Percentiles rank a stretch among this genome's conserved stretches.
phyloP scores from a whole-genome alignment of 2,113 vertebrate species.

The Stictonetta naevosa region DNA sequence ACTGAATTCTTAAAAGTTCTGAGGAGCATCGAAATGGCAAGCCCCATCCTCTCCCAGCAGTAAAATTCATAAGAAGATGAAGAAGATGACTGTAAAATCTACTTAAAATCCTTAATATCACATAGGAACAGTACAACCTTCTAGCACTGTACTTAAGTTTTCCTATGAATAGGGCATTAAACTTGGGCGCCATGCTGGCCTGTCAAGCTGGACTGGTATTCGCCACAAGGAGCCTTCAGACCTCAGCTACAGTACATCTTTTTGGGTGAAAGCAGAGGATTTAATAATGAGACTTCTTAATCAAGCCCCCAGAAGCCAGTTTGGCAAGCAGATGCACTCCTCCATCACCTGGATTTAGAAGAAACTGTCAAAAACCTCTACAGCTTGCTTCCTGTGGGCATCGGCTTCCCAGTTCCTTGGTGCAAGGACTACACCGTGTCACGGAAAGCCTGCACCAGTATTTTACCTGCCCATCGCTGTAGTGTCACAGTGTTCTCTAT shows the following conservation, averaged over 20 bases:
- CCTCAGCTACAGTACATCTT: background rate
- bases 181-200: rapidly evolving
- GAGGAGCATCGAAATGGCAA: background rate
- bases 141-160: background rate
- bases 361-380: background rate
- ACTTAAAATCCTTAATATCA: background rate
- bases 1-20: background rate
- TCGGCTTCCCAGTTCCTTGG: background rate
- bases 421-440: background rate
- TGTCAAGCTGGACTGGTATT: background rate
- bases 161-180: rapidly evolving
- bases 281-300: background rate
- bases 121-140: background rate
- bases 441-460: rapidly evolving
- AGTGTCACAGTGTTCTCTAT: background rate
- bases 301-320: too few species aligned
- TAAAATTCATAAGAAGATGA: background rate
- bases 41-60: background rate
- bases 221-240: background rate
- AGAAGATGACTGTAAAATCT: background rate
- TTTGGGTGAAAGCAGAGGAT: background rate
- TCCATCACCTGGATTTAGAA: background rate
- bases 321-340: background rate
- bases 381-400: background rate
- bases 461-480: background rate